Percentiles rank a stretch among this genome's conserved stretches.
Conservation (phyloP, 2,113 vertebrate genomes). For the Callipepla californica region DNA sequence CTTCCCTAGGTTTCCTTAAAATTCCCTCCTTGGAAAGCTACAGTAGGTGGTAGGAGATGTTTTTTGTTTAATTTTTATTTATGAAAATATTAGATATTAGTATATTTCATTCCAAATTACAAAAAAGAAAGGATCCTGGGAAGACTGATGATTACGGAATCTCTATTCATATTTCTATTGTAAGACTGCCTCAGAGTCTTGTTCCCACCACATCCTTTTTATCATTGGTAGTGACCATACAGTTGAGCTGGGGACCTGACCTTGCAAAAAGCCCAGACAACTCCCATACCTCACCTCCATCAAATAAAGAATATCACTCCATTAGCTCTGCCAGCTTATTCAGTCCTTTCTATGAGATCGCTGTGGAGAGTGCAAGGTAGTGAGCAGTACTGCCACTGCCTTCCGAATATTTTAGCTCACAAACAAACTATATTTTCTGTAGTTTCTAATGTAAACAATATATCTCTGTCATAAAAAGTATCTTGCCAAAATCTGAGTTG, state of each 20-base stretch:
- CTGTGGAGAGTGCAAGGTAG: neutral
- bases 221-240: neutral
- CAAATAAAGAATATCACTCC: neutral
- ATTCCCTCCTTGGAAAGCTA: neutral
- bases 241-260: neutral
- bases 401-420: neutral
- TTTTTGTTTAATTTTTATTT: neutral
- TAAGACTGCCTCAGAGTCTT: neutral
- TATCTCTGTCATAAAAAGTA: neutral
- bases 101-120: neutral
- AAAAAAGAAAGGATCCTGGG: neutral
- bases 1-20: neutral
- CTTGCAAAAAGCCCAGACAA: neutral
- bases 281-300: accelerated
- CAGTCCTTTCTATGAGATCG: neutral
- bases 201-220: neutral
- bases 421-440: neutral
- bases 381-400: neutral
- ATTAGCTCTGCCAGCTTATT: neutral
- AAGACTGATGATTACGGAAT: neutral
- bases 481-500: neutral
- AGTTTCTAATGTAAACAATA: neutral
- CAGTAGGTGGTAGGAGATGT: neutral
- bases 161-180: neutral
- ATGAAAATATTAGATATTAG: neutral